Evolutionary conservation across 2,888 invertebrate species (phyloP).

Genomic region (Stegana nigrithorax): DNA sequence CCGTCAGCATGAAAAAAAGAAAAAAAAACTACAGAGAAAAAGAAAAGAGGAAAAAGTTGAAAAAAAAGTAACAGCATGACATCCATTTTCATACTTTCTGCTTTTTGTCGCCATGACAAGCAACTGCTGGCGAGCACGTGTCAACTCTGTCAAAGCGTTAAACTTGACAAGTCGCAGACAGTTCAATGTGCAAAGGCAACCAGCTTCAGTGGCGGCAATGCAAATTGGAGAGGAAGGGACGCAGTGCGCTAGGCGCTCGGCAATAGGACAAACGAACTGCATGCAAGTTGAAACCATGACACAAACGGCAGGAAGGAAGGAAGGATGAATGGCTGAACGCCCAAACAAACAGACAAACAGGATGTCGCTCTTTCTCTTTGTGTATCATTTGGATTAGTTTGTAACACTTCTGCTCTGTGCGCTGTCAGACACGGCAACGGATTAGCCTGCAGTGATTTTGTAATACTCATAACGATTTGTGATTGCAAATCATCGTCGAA

Average conservation of each 20-base stretch:
- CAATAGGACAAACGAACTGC: background rate
- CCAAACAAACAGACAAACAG: too few relatives aligned
- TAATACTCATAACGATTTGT: slow-evolving; percentile 1
- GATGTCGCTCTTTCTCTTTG: background rate
- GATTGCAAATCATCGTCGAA: too few relatives aligned
- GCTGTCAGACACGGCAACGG: background rate
- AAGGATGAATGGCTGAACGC: too few relatives aligned
- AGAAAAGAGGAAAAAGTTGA: too few relatives aligned
- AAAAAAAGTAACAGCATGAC: background rate
- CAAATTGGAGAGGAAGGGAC: too few relatives aligned
- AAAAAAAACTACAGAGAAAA: too few relatives aligned
- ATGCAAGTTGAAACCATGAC: background rate
- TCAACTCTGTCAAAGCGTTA: slow-evolving; percentile 16
- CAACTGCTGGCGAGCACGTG: slow-evolving; percentile 12
- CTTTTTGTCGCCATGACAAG: background rate
- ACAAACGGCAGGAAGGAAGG: background rate
- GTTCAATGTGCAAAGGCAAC: slow-evolving; percentile 7
- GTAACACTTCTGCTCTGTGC: background rate
- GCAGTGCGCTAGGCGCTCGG: background rate
- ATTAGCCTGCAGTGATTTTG: slow-evolving; percentile 13
- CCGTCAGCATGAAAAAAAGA: too few relatives aligned
- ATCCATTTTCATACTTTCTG: background rate
- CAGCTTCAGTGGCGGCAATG: too few relatives aligned
- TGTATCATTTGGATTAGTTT: slow-evolving; percentile 13
- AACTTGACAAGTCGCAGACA: slow-evolving; percentile 15